These are phyloP conservation scores for Pristis pectinata DNA, from an alignment of 2,797 vertebrate genomes.

Conservation along the genomic window DNA sequence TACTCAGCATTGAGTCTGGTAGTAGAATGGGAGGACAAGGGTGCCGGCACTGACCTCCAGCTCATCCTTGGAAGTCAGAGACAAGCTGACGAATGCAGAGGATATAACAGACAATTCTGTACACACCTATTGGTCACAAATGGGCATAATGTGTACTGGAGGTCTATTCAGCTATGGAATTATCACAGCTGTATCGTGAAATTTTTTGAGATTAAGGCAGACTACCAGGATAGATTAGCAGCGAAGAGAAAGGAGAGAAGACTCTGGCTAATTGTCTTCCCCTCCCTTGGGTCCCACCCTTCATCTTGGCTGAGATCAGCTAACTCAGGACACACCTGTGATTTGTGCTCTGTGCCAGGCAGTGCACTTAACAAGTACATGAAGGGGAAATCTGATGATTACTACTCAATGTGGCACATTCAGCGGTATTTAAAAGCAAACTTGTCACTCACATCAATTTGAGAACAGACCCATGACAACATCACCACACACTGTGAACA, in stretches of 20 bases:
- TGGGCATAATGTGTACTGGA: too few relatives aligned
- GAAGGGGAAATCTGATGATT: neutral
- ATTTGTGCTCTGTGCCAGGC: neutral
- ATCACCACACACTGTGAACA: neutral
- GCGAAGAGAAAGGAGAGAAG: too few relatives aligned
- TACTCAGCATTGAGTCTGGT: too few relatives aligned
- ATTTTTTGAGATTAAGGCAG: neutral
- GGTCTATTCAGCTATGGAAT: neutral
- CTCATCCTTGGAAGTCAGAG: too few relatives aligned
- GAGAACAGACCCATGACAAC: constrained; percentile 13
- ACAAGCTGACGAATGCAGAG: too few relatives aligned
- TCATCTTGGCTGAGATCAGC: neutral
- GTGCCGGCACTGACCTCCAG: too few relatives aligned
- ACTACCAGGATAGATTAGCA: neutral
- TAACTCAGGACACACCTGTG: neutral
- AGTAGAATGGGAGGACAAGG: too few relatives aligned
- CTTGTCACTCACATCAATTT: constrained; percentile 10
- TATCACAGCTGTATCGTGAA: neutral
- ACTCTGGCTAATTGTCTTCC: neutral
- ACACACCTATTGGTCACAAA: too few relatives aligned
- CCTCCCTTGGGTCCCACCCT: neutral
- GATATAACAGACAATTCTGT: too few relatives aligned
- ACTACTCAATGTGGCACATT: neutral
- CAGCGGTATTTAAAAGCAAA: neutral
- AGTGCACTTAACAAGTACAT: neutral